These are phyloP conservation scores for Lottia scabra DNA, from an alignment of 2,888 invertebrate species.

Conservation along the genomic window DNA sequence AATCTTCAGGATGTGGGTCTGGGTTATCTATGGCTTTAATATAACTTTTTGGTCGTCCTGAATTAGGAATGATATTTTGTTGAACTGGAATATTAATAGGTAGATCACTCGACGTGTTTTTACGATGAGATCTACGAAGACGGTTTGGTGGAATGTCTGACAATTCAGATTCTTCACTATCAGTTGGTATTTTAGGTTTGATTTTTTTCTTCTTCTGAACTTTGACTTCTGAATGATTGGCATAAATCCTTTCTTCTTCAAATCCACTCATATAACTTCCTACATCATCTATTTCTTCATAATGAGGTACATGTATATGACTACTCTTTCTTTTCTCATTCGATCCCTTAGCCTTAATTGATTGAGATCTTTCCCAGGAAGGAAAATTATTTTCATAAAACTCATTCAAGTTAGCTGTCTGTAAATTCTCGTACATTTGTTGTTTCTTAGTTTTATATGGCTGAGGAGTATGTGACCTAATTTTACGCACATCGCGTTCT, in stretches of 20 bases:
- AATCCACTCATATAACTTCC: background rate
- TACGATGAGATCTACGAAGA: background rate
- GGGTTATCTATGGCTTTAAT: constrained; percentile 25
- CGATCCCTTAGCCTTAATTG: background rate
- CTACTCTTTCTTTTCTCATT: background rate
- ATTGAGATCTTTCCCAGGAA: background rate
- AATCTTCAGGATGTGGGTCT: background rate
- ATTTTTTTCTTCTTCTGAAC: background rate
- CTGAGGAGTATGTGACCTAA: constrained; percentile 56
- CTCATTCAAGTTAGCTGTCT: background rate
- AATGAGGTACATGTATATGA: constrained; percentile 11
- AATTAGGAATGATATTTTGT: constrained; percentile 3
- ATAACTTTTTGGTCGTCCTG: constrained; percentile 29
- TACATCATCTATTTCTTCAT: constrained; percentile 33
- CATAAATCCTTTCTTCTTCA: background rate
- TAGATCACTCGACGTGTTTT: background rate
- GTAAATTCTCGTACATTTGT: background rate
- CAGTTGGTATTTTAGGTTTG: background rate
- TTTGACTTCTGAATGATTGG: background rate
- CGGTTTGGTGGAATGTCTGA: constrained; percentile 2
- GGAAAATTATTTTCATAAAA: constrained; percentile 4
- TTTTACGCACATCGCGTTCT: constrained; percentile 36
- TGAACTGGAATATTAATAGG: background rate
- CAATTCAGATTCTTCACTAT: constrained; percentile 3
- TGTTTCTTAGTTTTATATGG: constrained; percentile 36